Base-by-base conservation (phyloP, 1,140 invertebrate species). In the Lerema accius region DNA sequence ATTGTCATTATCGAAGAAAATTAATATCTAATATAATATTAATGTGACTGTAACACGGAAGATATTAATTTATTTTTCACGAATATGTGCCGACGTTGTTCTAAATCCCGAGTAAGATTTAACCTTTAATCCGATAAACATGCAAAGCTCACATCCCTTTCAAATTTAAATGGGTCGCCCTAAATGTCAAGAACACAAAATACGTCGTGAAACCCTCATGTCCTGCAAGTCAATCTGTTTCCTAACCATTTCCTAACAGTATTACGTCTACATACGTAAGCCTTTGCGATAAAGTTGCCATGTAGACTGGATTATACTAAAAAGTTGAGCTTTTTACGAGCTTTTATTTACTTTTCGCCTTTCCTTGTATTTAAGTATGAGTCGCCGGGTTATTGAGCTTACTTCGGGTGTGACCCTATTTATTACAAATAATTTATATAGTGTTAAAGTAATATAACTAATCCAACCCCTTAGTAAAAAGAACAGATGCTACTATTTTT, bases 191-290 rank as follows among this genome's bases (percentile, higher is more conserved):
- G 62, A 76, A 60, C 65, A 63, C 58, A 61, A 40, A 63, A 59
- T 62, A 60, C 56, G 49, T 59, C 72, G 76, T 78, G 76, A 82
- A 78, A 73, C 73, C 70, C 68, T 77, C 70, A 48, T 78, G 80
- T 77, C 76, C 75, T 73, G 65, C 71, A 76, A 79, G 64, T 66
- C 67, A 63, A 76, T 73, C 71, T 76, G 72, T 60, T 71, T 64
- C 28, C 65, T 82, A 80, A 86, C 72, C 75, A 71, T 60, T 70
- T 64, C 23, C 63, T 83, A 80, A 86, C 72, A 67, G 60, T 67
- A 78, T 86, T 84, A 84, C 53, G 14, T 43, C 43, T 51, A 50
- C 46, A 50, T 9, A 32, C 40, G 23, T 56, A 32, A 35, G 13
- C 15, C 53, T 45, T 40, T 11, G 53, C 40, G 6, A 56, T 56